phyloP scores from a whole-genome alignment of 1,140 invertebrate species.

The Armadillidium nasatum region DNA sequence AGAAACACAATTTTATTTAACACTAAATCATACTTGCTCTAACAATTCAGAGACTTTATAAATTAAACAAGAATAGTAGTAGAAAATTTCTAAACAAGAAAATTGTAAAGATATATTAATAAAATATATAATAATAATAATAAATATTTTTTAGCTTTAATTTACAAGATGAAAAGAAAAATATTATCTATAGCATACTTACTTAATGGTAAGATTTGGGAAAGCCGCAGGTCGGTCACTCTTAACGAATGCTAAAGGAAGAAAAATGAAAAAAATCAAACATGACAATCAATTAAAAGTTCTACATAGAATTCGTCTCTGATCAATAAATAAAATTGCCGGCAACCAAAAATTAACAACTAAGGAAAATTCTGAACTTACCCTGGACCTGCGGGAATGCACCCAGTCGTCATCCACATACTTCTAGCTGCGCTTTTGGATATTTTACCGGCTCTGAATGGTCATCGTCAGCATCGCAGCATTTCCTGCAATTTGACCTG shows the following conservation, averaged over 20 bases:
- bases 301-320: conserved; percentile 13
- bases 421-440: conserved; percentile 47
- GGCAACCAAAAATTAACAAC: too few species aligned
- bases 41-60: too few species aligned
- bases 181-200: too few species aligned
- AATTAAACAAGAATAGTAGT: too few species aligned
- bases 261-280: conserved; percentile 23
- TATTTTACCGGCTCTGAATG: conserved; percentile 46
- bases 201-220: conserved; percentile 76
- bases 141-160: too few species aligned
- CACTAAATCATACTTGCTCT: too few species aligned
- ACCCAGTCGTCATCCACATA: conserved; percentile 50
- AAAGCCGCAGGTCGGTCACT: conserved; percentile 79
- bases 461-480: conserved; percentile 45
- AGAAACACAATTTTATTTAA: too few species aligned
- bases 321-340: not conserved
- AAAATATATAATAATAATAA: too few species aligned
- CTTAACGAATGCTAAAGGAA: conserved; percentile 74
- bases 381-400: conserved; percentile 49
- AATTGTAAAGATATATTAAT: too few species aligned
- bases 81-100: too few species aligned
- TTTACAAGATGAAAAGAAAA: too few species aligned
- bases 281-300: conserved; percentile 4
- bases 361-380: too few species aligned
- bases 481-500: conserved; percentile 44